Evolutionary conservation across 2,797 vertebrate genomes (phyloP).

Genomic region (Trematomus bernacchii): DNA sequence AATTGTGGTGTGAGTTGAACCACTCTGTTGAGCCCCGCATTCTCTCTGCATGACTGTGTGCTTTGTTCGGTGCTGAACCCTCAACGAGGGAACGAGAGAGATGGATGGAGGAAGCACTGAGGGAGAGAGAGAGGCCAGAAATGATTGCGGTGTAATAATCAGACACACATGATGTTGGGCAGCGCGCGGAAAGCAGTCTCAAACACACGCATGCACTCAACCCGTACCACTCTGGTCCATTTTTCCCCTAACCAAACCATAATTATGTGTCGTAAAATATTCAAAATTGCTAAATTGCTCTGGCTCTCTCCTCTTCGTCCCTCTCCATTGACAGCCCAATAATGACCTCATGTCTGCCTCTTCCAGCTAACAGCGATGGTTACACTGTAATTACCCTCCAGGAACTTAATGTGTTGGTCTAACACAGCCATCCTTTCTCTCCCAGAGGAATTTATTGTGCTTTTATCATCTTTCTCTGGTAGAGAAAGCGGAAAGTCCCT

Average conservation of each 20-base stretch:
- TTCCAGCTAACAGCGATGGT: slow-evolving; percentile 75
- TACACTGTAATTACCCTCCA: slow-evolving; percentile 81
- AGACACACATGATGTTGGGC: slow-evolving; percentile 78
- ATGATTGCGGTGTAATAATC: slow-evolving; percentile 81
- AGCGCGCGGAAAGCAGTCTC: slow-evolving; percentile 44
- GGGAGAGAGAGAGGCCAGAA: slow-evolving; percentile 59
- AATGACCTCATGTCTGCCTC: slow-evolving; percentile 84
- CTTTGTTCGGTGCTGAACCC: slow-evolving; percentile 74
- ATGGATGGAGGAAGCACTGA: slow-evolving; percentile 68
- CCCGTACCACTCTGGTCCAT: slow-evolving; percentile 64
- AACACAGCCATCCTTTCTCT: slow-evolving; percentile 73
- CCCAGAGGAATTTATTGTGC: slow-evolving; percentile 71
- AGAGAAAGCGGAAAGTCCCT: slow-evolving; percentile 58
- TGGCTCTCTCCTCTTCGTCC: slow-evolving; percentile 75
- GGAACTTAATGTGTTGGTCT: slow-evolving; percentile 80
- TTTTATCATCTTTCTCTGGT: slow-evolving; percentile 68
- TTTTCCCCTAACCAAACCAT: slow-evolving; percentile 72
- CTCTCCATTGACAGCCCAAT: slow-evolving; percentile 74
- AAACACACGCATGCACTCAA: slow-evolving; percentile 53
- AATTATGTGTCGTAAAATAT: slow-evolving; percentile 84
- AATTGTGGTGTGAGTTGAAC: slow-evolving; percentile 76
- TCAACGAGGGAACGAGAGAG: slow-evolving; percentile 70
- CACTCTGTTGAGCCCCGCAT: slow-evolving; percentile 72
- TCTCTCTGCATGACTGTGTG: slow-evolving; percentile 80
- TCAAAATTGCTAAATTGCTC: slow-evolving; percentile 82